Conservation (phyloP, 2,888 invertebrate genomes). For the Scaptomyza tumidula region DNA sequence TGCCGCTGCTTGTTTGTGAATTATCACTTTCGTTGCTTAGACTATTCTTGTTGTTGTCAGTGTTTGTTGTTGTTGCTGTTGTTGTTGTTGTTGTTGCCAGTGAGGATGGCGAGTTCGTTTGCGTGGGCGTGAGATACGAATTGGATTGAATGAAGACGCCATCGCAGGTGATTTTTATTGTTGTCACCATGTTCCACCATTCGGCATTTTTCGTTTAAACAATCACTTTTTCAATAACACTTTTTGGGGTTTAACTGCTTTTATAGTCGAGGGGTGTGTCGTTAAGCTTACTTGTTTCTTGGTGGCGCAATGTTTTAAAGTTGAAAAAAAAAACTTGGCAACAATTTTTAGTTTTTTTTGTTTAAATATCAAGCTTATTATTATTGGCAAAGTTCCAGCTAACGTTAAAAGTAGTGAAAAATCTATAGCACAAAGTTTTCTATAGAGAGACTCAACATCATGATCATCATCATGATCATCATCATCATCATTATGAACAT, state of each 20-base stretch:
- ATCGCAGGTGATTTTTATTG: constrained; percentile 84
- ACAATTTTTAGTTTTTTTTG: too few species aligned
- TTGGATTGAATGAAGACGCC: constrained; percentile 84
- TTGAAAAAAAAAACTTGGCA: too few species aligned
- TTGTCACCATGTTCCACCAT: constrained; percentile 83
- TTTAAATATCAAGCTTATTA: too few species aligned
- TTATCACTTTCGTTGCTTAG: constrained; percentile 69
- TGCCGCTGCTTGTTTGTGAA: constrained; percentile 61
- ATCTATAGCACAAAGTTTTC: neutral
- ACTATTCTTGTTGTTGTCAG: constrained; percentile 30
- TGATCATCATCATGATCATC: neutral
- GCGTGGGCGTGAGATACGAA: constrained; percentile 80
- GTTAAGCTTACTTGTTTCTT: neutral
- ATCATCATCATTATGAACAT: neutral
- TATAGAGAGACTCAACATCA: neutral
- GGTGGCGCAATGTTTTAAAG: neutral
- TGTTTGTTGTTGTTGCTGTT: constrained; percentile 25
- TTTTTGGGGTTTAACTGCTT: constrained; percentile 1
- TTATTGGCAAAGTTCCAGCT: too few species aligned
- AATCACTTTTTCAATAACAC: neutral
- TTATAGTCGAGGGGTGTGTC: neutral
- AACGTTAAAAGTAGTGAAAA: too few species aligned
- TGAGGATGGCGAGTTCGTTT: constrained; percentile 35
- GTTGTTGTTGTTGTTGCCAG: constrained; percentile 5
- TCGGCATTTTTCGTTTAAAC: constrained; percentile 49